These are phyloP conservation scores for Gasteruption jaculator DNA, from an alignment of 2,888 invertebrate genomes.

Conservation along the genomic window DNA sequence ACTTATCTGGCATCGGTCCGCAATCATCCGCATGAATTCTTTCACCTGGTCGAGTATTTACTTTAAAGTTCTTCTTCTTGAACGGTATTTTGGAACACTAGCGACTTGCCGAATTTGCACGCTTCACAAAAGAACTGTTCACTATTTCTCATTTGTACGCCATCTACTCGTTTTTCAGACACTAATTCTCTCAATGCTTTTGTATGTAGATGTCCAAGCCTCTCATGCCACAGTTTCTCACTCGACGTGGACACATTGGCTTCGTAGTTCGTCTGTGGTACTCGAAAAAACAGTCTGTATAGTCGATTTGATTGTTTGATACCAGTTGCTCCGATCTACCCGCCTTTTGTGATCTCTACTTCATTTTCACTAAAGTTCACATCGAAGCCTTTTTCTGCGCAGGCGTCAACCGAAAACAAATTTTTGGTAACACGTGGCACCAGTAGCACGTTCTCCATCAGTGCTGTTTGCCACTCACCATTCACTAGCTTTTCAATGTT, in stretches of 20 bases:
- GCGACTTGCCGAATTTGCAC: constrained; percentile 13
- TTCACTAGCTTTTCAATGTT: constrained; percentile 21
- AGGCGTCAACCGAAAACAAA: neutral
- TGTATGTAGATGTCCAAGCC: constrained; percentile 7
- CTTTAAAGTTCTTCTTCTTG: constrained; percentile 3
- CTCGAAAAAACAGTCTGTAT: too few relatives aligned
- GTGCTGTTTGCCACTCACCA: constrained; percentile 25
- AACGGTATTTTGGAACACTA: constrained; percentile 12
- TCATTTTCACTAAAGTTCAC: constrained; percentile 19
- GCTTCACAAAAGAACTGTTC: constrained; percentile 15
- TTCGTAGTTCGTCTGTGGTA: too few relatives aligned
- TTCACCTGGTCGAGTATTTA: too few relatives aligned
- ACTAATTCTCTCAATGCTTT: constrained; percentile 12
- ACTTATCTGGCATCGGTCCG: constrained; percentile 11
- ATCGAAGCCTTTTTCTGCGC: neutral
- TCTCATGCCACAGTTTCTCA: constrained; percentile 12
- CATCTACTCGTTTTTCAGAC: constrained; percentile 12
- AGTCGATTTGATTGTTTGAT: too few relatives aligned
- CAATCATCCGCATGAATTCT: constrained; percentile 12
- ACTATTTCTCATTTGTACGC: constrained; percentile 11
- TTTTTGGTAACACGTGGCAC: constrained; percentile 2
- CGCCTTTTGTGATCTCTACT: constrained; percentile 15
- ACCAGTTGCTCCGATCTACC: constrained; percentile 22
- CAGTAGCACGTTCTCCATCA: constrained; percentile 25
- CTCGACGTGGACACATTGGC: too few relatives aligned